Evolutionary conservation across 1,140 invertebrate species (phyloP).

Genomic region (Eumeta japonica): DNA sequence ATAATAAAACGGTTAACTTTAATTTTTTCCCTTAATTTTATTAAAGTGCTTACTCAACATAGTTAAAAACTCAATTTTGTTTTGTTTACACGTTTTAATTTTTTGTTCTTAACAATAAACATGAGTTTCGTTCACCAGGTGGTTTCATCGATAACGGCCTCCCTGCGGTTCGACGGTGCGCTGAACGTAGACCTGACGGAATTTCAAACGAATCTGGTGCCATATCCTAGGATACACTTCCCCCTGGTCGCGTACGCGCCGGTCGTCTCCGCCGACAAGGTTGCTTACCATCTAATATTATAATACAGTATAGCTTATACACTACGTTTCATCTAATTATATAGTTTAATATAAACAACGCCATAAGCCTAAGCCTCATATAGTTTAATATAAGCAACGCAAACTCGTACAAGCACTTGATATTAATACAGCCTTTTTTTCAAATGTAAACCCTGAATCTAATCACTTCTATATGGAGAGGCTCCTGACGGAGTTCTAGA

Average conservation of each 20-base stretch:
- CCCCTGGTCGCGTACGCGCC: constrained; percentile 70
- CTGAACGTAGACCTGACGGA: constrained; percentile 80
- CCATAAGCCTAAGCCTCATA: too few relatives aligned
- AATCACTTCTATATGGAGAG: too few relatives aligned
- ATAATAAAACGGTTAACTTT: background rate
- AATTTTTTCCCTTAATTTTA: background rate
- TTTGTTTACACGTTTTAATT: constrained; percentile 27
- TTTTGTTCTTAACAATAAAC: too few relatives aligned
- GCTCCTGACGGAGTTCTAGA: too few relatives aligned
- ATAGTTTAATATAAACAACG: too few relatives aligned
- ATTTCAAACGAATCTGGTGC: constrained; percentile 74
- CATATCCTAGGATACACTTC: constrained; percentile 71
- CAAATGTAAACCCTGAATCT: too few relatives aligned
- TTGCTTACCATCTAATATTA: too few relatives aligned
- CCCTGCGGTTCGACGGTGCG: constrained; percentile 74
- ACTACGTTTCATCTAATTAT: too few relatives aligned
- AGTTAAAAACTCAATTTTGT: background rate
- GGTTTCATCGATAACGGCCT: constrained; percentile 76
- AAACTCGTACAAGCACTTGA: too few relatives aligned
- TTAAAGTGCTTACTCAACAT: background rate
- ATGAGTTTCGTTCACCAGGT: constrained; percentile 59
- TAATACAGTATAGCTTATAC: too few relatives aligned
- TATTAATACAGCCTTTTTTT: too few relatives aligned
- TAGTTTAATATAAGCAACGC: too few relatives aligned
- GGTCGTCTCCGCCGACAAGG: constrained; percentile 62